Base-by-base conservation (phyloP, 2,888 invertebrate genomes). In the Ptychoptera albimana region DNA sequence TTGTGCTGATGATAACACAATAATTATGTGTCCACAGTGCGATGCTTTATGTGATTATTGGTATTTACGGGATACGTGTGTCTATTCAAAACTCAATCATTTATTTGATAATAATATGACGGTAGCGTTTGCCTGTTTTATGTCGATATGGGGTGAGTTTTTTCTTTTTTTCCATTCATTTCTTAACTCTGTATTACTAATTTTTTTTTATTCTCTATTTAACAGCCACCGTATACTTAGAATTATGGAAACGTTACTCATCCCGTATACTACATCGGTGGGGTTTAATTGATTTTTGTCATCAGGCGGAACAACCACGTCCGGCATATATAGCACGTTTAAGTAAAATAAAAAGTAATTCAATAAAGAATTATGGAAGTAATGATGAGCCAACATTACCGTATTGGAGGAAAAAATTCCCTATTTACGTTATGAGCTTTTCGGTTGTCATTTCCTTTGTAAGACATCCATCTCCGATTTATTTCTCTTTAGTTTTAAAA, bases 1-100 rank as follows among this genome's bases (percentile, higher is more conserved):
- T 48, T 80, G 79, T 57, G 64, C 64, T 50, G 57, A 55, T 12
- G 58, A 63, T 29, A 58, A 61, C 45, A 67, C 70, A 40, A 71
- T 77, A n/a, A 69, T 73, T 43, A 84, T 89, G 82, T 88, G 88
- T 57, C 88, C 88, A 1, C 71, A 77, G 52, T 88, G 88, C 65
- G 84, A 86, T 63, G 67, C 65, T 43, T 71, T 70, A 45, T 88
- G 87, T 60, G 73, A 77, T 56, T 87, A 75, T 58, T 84, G 84
- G 82, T 67, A 71, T 49, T 65, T 89, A 15, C 70, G 69, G 43
- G 76, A 77, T 45, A 79, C 79, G 13, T 88, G 88, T 57, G 63
- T 70, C 12, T 80, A 83, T 54, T 72, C 86, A 5, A 72, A 72
- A 58, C 69, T 81, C 42, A 81, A 82, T n/a, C 80, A 84, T 59